Percentiles rank a stretch among this genome's conserved stretches.
These are phyloP conservation scores for Atopsyche davidsoni DNA, from an alignment of 1,140 invertebrate species.

Conservation along the genomic window DNA sequence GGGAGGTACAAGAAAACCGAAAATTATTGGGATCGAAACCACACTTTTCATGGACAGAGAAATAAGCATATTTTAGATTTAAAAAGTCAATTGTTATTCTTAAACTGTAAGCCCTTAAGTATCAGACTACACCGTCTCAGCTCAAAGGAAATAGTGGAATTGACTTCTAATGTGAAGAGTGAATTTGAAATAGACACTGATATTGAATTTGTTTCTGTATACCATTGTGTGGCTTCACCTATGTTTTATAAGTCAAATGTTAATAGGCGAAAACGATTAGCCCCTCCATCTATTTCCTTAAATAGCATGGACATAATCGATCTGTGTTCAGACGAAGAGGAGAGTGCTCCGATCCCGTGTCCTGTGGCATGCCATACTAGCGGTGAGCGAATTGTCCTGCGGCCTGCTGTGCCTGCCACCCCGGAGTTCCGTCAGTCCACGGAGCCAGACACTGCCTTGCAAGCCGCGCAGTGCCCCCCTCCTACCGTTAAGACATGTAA, in stretches of 20 bases:
- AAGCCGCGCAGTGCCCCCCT: slow-evolving; percentile 20
- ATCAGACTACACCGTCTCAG: slow-evolving; percentile 40
- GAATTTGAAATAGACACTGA: slow-evolving; percentile 11
- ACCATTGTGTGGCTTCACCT: background rate
- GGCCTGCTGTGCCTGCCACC: slow-evolving; percentile 17
- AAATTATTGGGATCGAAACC: slow-evolving; percentile 42
- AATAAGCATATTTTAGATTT: slow-evolving; percentile 43
- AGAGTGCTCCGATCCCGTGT: slow-evolving; percentile 37
- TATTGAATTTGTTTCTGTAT: slow-evolving; percentile 28
- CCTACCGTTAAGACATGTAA: too few species aligned
- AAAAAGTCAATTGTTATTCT: slow-evolving; percentile 39
- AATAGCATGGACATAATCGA: slow-evolving; percentile 41
- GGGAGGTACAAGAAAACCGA: slow-evolving; percentile 42
- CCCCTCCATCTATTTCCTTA: background rate
- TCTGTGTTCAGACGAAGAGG: slow-evolving; percentile 48
- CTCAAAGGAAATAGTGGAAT: slow-evolving; percentile 10
- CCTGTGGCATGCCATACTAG: slow-evolving; percentile 12
- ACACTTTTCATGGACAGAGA: slow-evolving; percentile 40
- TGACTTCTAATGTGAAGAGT: background rate
- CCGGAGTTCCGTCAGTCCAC: slow-evolving; percentile 39
- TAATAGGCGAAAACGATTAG: background rate
- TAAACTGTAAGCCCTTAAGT: slow-evolving; percentile 40
- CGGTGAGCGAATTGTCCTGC: background rate
- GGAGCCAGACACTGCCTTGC: slow-evolving; percentile 17
- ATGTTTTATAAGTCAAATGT: background rate